These are phyloP conservation scores for Garra rufa DNA, from an alignment of 2,113 vertebrate species.

Conservation along the genomic window DNA sequence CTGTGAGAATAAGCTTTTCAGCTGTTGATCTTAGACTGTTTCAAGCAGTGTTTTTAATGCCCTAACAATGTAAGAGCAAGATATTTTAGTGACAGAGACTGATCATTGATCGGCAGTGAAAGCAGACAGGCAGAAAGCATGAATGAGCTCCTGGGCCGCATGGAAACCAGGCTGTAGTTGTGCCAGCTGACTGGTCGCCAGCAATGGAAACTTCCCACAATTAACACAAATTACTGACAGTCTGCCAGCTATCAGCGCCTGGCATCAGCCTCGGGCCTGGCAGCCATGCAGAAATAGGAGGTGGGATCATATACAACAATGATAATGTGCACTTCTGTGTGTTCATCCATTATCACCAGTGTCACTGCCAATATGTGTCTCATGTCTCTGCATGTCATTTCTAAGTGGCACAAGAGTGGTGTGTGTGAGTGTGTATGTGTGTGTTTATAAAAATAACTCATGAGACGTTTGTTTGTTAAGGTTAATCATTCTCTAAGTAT, in stretches of 20 bases:
- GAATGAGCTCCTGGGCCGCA: conserved; percentile 44
- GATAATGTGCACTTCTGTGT: conserved; percentile 43
- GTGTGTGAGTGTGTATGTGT: background rate
- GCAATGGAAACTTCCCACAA: conserved; percentile 55
- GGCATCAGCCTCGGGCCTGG: conserved; percentile 54
- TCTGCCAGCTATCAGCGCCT: conserved; percentile 57
- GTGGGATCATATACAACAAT: conserved; percentile 31
- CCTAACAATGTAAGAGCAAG: background rate
- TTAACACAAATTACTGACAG: conserved; percentile 60
- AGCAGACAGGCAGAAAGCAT: conserved; percentile 23
- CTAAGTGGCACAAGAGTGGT: background rate
- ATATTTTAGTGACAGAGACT: background rate
- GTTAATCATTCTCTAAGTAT: background rate
- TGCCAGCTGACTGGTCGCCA: conserved; percentile 55
- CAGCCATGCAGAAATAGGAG: conserved; percentile 46
- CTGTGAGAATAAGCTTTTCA: background rate
- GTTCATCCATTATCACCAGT: conserved; percentile 44
- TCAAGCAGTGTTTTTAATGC: background rate
- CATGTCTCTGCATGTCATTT: conserved; percentile 14
- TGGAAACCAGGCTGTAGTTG: conserved; percentile 4
- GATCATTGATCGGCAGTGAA: conserved; percentile 16
- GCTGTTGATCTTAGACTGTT: background rate
- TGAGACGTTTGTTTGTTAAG: background rate
- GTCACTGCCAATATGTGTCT: conserved; percentile 35
- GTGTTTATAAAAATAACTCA: background rate